Conservation (phyloP, 2,888 invertebrate genomes). For the Protonemura montana region DNA sequence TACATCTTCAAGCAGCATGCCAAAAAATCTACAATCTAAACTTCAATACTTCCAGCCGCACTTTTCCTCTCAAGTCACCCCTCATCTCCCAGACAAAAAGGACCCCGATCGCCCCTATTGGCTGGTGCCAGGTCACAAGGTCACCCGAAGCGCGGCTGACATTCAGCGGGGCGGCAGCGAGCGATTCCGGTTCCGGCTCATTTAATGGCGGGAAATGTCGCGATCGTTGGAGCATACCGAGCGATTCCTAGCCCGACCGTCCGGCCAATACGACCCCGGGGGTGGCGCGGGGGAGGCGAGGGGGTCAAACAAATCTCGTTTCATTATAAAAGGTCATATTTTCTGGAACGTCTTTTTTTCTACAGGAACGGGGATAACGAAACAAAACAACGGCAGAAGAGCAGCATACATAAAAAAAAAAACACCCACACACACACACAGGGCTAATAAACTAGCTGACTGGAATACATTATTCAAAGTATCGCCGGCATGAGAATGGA, state of each 20-base stretch:
- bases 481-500: neutral
- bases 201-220: conserved; percentile 12
- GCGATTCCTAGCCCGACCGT: neutral
- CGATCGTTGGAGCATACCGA: neutral
- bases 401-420: neutral
- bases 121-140: neutral
- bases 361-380: neutral
- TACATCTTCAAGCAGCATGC: no score
- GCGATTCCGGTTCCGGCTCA: conserved; percentile 12
- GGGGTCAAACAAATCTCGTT: neutral
- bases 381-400: neutral
- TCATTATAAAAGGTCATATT: conserved; percentile 12
- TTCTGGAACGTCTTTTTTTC: neutral
- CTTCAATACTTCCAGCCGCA: neutral
- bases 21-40: neutral
- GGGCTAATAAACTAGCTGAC: neutral
- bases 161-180: neutral
- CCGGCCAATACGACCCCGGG: neutral
- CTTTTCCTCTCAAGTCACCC: neutral
- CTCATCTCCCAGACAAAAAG: neutral
- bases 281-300: neutral
- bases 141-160: neutral
- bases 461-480: conserved; percentile 4
- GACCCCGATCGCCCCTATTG: neutral
- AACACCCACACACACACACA: no score